phyloP scores from a whole-genome alignment of 92 coral and sea anemone genomes.

The Umimayanthus kanabou region DNA sequence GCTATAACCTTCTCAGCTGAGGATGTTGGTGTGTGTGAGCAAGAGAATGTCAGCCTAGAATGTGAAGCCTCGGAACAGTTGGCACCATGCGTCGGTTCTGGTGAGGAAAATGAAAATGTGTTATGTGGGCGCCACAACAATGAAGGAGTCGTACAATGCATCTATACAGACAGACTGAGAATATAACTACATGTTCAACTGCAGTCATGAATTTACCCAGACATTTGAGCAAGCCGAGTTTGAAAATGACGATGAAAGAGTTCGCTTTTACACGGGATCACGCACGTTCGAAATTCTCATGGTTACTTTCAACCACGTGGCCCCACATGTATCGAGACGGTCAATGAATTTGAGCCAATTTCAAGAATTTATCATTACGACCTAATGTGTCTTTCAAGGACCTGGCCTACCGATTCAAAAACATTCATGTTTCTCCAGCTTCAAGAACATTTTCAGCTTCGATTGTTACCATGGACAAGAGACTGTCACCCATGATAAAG shows the following conservation, averaged over 20 bases:
- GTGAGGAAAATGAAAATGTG: not conserved
- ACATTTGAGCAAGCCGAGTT: slow-evolving; percentile 9
- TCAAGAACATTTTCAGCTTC: not conserved
- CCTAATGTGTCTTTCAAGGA: not conserved
- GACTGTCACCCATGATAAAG: not conserved
- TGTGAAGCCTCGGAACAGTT: not conserved
- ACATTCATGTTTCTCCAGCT: not conserved
- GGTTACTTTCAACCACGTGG: not conserved
- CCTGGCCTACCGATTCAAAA: not conserved
- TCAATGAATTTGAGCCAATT: no score
- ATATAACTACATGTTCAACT: slow-evolving; percentile 39
- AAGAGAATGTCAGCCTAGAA: not conserved
- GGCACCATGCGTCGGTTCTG: not conserved
- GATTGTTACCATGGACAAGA: not conserved
- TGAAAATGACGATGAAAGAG: not conserved
- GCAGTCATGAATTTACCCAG: not conserved
- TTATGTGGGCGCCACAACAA: not conserved
- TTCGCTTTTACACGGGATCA: not conserved
- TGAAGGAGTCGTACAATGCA: not conserved
- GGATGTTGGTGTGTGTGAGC: not conserved
- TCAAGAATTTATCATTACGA: no score
- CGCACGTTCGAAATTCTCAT: not conserved
- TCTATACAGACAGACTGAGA: slow-evolving; percentile 49
- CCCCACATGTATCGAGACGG: not conserved
- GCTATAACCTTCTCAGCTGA: no score